Base-by-base conservation (phyloP, 2,113 vertebrate genomes). In the Corvus cornix region DNA sequence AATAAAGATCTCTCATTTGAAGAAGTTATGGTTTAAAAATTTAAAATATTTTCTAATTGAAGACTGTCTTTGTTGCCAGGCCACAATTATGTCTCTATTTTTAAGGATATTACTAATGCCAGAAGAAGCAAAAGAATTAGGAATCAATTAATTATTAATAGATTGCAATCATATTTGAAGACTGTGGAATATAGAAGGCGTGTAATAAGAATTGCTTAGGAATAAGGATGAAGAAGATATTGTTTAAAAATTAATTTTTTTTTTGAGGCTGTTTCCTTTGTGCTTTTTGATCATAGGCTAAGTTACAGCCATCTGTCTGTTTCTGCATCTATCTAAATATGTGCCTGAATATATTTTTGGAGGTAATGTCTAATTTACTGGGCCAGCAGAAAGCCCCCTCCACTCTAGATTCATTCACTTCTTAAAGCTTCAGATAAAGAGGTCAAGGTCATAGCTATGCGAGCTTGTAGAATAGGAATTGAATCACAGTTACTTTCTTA, bases 401-500 rank as follows among this genome's bases (percentile, higher is more conserved):
- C 88, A 94, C 70, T 96, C 74, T 84, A 69, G 78, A 97, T 91
- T 44, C 53, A 93, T 95, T 96, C 85, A 48, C 37, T 62, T 91
- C 68, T 93, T 87, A 85, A 94, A 95, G 83, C 48, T 68, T 89
- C 86, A 97, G 89, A 91, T 95, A 93, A 84, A 92, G 94, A 49
- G 90, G 96, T 95, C 89, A 96, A 94, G 95, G 96, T 96, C 97
- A 95, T 56, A 37, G 66, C 74, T 41, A 46, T 93, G 87, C 62
- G 80, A 96, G 89, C 67, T 94, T 90, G 68, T 77, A 79, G 77
- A 93, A 93, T 80, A 89, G 69, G 89, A 94, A 93, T 84, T 95
- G 94, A 91, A 88, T 87, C 92, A 96, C 75, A 44, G 76, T 63
- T 93, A 92, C 95, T 97, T 98, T 97, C 93, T 22, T 87, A 68